Base-by-base conservation (phyloP, 2,888 invertebrate species). In the Bombyx huttoni region DNA sequence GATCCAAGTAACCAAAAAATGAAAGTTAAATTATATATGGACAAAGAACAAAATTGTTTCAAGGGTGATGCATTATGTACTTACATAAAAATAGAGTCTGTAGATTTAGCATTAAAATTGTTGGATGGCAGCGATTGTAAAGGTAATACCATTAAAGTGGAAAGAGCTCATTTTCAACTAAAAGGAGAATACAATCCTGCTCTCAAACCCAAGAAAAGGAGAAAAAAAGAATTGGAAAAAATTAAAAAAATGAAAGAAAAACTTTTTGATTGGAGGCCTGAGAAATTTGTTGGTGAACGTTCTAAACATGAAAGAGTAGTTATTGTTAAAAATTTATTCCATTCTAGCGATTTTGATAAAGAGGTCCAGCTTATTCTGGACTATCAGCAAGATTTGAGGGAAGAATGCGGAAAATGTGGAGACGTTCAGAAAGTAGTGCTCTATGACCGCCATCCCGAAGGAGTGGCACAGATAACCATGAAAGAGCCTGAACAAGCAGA, bases 51-150 rank as follows among this genome's bases (percentile, higher is more conserved):
- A 0, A 92, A 96, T 58, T 90, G 92, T 56, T 89, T 95, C 40
- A 99, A 99, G 88, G 99, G 99, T 9, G 99, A 99, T 89, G 99
- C 96, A 10, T 88, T 97, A 48, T 99, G 99, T 78, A 96, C 97
- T 59, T 99, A 98, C 72, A 96, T 99, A 51, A 97, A 96, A 91
- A 94, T 96, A 73, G 99, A 99, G 81, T 98, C 98, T 6, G 98
- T 99, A 1, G 93, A 96, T 40, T 82, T 99, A 66, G 98, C 99
- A 0, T 77, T 99, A 52, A 94, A 96, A 56, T 90, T 99, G 57
- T 83, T 99, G 49, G 99, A 99, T 83, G 98, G 97, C 1, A 93
- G 91, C 62, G 91, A 94, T 56, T 81, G 94, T 7, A 92, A 94
- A 68, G 96, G 94, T 0, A 91, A 94, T 52, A 94, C 92, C 67